Conservation (phyloP, 2,888 invertebrate genomes). For the Meliscaeva auricollis region DNA sequence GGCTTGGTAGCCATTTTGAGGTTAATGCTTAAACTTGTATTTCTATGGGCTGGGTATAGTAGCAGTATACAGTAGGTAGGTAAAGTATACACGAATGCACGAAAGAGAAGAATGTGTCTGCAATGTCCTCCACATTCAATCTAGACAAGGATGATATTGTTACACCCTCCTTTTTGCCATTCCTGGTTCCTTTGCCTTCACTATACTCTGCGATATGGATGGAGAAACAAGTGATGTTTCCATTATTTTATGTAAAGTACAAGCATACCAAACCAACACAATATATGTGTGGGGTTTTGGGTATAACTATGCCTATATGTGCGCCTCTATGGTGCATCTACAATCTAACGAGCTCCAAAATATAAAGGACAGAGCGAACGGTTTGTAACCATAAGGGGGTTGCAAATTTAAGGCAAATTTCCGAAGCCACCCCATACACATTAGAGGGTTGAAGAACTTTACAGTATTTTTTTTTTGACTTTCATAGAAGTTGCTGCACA, state of each 20-base stretch:
- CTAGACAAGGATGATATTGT: constrained; percentile 75
- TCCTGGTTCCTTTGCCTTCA: constrained; percentile 11
- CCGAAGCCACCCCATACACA: constrained; percentile 64
- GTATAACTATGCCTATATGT: constrained; percentile 37
- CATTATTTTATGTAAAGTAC: constrained; percentile 76
- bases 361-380: constrained; percentile 1
- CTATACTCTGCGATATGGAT: constrained; percentile 51
- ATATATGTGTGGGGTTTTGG: neutral
- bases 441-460: constrained; percentile 58
- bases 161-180: constrained; percentile 52
- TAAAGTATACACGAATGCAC: constrained; percentile 58
- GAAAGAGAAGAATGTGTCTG: constrained; percentile 76
- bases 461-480: constrained; percentile 19
- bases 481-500: constrained; percentile 55
- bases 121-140: constrained; percentile 76
- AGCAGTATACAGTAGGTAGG: neutral
- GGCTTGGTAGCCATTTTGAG: constrained; percentile 77
- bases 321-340: constrained; percentile 61
- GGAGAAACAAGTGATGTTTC: constrained; percentile 75
- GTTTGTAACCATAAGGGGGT: constrained; percentile 46
- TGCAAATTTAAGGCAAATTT: constrained; percentile 62
- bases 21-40: constrained; percentile 77
- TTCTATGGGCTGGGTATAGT: neutral
- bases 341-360: constrained; percentile 6
- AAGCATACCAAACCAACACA: constrained; percentile 67